Evolutionary conservation across 2,113 vertebrate genomes (phyloP).

Genomic region (Riparia riparia): DNA sequence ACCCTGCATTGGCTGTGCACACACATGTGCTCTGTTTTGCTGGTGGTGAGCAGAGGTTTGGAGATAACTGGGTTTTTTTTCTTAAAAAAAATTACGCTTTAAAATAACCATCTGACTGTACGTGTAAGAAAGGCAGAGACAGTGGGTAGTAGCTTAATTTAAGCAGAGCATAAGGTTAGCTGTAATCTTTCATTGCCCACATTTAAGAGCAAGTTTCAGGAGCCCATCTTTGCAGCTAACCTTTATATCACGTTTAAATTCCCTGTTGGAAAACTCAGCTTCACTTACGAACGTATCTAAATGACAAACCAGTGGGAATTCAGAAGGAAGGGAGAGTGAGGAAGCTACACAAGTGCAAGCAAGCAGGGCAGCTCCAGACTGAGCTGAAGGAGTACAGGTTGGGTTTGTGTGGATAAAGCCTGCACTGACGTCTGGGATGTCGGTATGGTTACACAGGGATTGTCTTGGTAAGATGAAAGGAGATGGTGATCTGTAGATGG

Average conservation of each 20-base stretch:
- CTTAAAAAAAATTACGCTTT: not conserved
- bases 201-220: conserved; percentile 6
- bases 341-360: not conserved
- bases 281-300: not conserved
- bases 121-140: not conserved
- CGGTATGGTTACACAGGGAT: not conserved
- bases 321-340: not conserved
- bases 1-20: not conserved
- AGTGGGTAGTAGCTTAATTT: not conserved
- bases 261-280: not conserved
- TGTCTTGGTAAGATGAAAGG: not conserved
- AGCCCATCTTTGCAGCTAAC: not conserved
- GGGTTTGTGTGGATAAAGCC: not conserved
- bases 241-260: not conserved
- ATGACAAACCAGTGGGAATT: not conserved
- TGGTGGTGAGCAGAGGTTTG: not conserved
- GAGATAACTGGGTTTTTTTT: not conserved
- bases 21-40: not conserved
- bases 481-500: not conserved
- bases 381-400: not conserved
- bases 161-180: conserved; percentile 16
- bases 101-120: not conserved
- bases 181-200: conserved; percentile 15
- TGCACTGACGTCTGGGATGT: not conserved
- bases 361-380: not conserved